A percentile compares a stretch with the other conserved stretches of the same genome.
Evolutionary conservation across 2,888 invertebrate genomes (phyloP).

Genomic region (Apoderus coryli): DNA sequence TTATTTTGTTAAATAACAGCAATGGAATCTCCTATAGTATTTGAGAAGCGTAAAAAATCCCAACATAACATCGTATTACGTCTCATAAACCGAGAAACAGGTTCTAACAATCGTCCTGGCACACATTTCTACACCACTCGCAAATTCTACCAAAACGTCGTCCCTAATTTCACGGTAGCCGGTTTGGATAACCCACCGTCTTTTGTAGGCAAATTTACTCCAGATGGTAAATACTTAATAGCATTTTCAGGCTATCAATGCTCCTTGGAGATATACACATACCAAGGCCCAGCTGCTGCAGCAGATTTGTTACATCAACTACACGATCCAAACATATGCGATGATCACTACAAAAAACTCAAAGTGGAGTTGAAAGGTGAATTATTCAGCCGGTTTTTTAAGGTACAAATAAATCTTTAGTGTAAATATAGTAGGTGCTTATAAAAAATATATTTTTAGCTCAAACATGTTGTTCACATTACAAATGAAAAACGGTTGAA

Average conservation of each 20-base stretch:
- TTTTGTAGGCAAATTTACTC: constrained; percentile 87
- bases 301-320: constrained; percentile 50
- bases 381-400: constrained; percentile 77
- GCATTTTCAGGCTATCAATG: constrained; percentile 85
- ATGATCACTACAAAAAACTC: constrained; percentile 46
- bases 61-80: constrained; percentile 74
- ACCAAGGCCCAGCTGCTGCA: constrained; percentile 67
- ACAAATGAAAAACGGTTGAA: constrained; percentile 77
- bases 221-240: constrained; percentile 77
- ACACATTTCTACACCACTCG: constrained; percentile 63
- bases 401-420: constrained; percentile 33
- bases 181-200: constrained; percentile 91
- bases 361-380: constrained; percentile 57
- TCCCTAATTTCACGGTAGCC: constrained; percentile 81
- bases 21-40: constrained; percentile 16
- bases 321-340: constrained; percentile 31
- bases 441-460: constrained; percentile 33
- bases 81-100: constrained; percentile 58
- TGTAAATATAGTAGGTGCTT: constrained; percentile 1
- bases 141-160: constrained; percentile 81
- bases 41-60: constrained; percentile 49
- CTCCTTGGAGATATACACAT: constrained; percentile 80
- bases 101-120: constrained; percentile 52
- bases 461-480: constrained; percentile 65
- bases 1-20: too few species aligned